Evolutionary conservation across 2,797 vertebrate genomes (phyloP), one percentile per base, ranked within the genome.

Genomic region (Falco rusticolus): DNA sequence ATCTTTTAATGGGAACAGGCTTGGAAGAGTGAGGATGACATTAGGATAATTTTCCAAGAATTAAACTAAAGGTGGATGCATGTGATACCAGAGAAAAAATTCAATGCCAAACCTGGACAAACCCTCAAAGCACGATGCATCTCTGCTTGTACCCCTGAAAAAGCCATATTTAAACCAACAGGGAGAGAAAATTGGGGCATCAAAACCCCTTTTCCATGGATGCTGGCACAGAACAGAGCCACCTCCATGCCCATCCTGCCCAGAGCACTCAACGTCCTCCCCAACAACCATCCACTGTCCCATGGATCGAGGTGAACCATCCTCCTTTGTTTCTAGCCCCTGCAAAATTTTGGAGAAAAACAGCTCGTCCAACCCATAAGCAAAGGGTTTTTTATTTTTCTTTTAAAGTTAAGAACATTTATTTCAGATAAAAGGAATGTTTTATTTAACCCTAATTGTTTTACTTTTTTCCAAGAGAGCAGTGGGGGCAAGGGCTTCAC

Each of bases 51-150:
- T 65, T 59, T 59, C 50, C 43, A 56, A 69, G 19, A 59, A 57
- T 63, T 64, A 64, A 69, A n/a, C 8, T 76, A 45, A 19, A 81
- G 81, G 37, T 37, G 20, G 28, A 34, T 41, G 17, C 1, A 4
- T 1, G 5, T 1, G 0, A 21, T n/a, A 13, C 0, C 6, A 51
- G 29, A 63, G 31, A 47, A 74, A 60, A 63, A 71, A 6, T 45
- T 16, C 53, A 70, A 50, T 33, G 8, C 15, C 26, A n/a, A 25
- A 53, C 4, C 6, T 9, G 20, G 53, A 28, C n/a, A 33, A 48
- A n/a, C 5, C 9, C 16, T 57, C 26, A 14, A 34, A 53, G 13
- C 1, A 0, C 7, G 3, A 18, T 4, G 2, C 20, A 4, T 34
- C 13, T 45, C 15, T 28, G 34, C 56, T 57, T 5, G 0, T 11